phyloP scores from a whole-genome alignment of 2,888 invertebrate species.

The Eumacrocentrus americanus region DNA sequence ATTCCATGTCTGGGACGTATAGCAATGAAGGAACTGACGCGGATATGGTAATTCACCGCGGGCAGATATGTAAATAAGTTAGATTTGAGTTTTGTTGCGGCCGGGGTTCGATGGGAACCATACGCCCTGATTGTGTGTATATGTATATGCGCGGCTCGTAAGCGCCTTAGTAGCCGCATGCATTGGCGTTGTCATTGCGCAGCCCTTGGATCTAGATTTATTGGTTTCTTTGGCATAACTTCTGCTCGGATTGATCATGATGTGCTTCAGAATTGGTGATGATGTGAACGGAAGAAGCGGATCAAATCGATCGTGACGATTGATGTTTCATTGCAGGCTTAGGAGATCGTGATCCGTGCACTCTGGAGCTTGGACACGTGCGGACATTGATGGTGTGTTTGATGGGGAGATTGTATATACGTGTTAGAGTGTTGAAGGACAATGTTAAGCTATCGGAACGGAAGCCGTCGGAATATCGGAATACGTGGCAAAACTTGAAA shows the following conservation, averaged over 20 bases:
- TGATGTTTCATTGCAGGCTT: not conserved
- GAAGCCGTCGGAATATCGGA: not conserved
- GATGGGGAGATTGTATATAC: no score
- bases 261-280: constrained; percentile 15
- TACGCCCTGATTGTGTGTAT: constrained; percentile 22
- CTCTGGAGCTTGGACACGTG: constrained; percentile 7
- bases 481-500: not conserved
- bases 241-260: no score
- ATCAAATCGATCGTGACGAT: constrained; percentile 39
- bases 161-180: constrained; percentile 59
- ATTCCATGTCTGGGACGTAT: constrained; percentile 32
- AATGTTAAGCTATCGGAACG: not conserved
- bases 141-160: constrained; percentile 35
- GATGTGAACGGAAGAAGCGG: constrained; percentile 57
- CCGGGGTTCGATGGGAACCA: constrained; percentile 57
- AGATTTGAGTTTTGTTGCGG: constrained; percentile 59
- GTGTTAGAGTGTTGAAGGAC: not conserved
- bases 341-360: constrained; percentile 10
- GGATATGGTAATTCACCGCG: constrained; percentile 59
- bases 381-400: no score
- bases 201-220: constrained; percentile 59
- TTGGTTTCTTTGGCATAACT: no score
- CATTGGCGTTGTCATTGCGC: constrained; percentile 29
- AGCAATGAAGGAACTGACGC: constrained; percentile 22
- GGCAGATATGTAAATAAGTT: constrained; percentile 61